Conservation (phyloP, 2,113 vertebrate species). For the Balaeniceps rex region DNA sequence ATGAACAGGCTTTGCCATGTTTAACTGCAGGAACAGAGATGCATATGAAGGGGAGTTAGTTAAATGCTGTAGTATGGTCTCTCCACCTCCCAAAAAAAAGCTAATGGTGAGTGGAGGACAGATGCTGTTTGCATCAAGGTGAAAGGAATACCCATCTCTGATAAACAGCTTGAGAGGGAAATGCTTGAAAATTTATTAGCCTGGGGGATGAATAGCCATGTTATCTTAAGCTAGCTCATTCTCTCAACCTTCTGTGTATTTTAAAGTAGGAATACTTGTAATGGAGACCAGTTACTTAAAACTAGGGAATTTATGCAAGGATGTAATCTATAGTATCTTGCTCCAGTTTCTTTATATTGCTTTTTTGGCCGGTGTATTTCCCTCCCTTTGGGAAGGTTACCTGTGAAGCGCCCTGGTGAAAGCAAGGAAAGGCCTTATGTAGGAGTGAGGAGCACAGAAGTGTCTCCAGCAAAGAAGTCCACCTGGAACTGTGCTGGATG, state of each 20-base stretch:
- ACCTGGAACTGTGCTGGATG: not conserved
- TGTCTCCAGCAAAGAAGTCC: not conserved
- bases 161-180: not conserved
- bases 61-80: not conserved
- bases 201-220: not conserved
- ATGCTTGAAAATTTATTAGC: not conserved
- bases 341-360: not conserved
- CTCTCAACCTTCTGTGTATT: not conserved
- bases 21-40: not conserved
- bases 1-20: not conserved
- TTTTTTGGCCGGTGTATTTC: not conserved
- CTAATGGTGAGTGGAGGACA: not conserved
- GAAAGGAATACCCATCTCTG: not conserved
- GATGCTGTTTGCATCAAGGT: not conserved
- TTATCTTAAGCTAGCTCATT: not conserved
- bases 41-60: not conserved
- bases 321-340: not conserved
- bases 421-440: not conserved
- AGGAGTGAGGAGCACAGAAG: not conserved
- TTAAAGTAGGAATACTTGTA: not conserved
- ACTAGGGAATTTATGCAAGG: not conserved
- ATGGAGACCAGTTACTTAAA: not conserved
- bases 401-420: not conserved
- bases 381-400: not conserved
- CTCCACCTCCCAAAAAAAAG: not conserved